Evolutionary conservation across 2,888 invertebrate genomes (phyloP).

Genomic region (Pandemis corylana): DNA sequence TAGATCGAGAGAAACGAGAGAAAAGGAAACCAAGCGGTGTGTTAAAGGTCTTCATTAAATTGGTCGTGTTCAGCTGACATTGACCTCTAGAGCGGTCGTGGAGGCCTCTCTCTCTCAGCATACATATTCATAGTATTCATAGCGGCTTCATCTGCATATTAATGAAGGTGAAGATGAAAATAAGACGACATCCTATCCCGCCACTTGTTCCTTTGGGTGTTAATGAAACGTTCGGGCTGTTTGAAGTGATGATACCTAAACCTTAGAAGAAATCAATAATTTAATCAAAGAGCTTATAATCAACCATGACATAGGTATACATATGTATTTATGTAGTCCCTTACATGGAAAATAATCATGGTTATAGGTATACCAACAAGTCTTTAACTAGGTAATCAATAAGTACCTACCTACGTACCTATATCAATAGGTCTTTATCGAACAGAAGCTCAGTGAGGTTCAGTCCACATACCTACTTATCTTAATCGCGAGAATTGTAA

Average conservation of each 20-base stretch:
- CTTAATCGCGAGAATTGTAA: too few relatives aligned
- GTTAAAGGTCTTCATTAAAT: slow-evolving; percentile 53
- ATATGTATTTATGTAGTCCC: too few relatives aligned
- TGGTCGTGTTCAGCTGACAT: slow-evolving; percentile 70
- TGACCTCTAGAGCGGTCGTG: slow-evolving; percentile 73
- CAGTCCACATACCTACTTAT: too few relatives aligned
- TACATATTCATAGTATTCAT: slow-evolving; percentile 66
- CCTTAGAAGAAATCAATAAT: background rate
- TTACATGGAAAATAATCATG: too few relatives aligned
- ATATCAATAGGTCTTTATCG: too few relatives aligned
- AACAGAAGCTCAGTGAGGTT: too few relatives aligned
- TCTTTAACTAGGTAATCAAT: too few relatives aligned
- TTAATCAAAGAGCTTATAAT: background rate
- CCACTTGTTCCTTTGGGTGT: slow-evolving; percentile 25
- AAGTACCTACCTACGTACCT: too few relatives aligned
- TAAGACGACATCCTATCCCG: slow-evolving; percentile 53
- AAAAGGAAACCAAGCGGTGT: slow-evolving; percentile 56
- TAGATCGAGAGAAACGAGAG: slow-evolving; percentile 50
- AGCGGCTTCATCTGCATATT: slow-evolving; percentile 71
- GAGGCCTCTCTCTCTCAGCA: slow-evolving; percentile 71
- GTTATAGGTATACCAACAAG: too few relatives aligned
- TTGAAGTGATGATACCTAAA: background rate
- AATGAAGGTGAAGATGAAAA: slow-evolving; percentile 63
- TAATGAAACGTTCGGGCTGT: slow-evolving; percentile 16
- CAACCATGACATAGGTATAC: background rate